Conservation (phyloP, 2,888 invertebrate genomes). For the Andrena minutula region DNA sequence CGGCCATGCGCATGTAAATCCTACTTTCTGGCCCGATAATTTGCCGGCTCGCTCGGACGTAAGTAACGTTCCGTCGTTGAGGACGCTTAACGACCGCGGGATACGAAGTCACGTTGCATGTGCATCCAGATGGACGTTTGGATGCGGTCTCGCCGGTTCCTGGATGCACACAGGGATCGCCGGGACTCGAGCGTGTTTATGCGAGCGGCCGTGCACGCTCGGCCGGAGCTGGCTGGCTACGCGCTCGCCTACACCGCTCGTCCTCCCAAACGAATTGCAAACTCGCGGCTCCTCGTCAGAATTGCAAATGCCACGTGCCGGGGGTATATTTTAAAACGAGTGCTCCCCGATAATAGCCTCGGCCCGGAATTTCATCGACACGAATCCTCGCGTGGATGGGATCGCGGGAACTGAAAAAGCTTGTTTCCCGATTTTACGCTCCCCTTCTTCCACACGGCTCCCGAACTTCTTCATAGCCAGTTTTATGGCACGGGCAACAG, state of each 20-base stretch:
- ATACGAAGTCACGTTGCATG: conserved; percentile 51
- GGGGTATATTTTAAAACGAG: conserved; percentile 79
- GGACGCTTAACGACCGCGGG: conserved; percentile 52
- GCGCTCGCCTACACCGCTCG: conserved; percentile 45
- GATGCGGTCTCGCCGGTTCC: conserved; percentile 35
- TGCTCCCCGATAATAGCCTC: conserved; percentile 79
- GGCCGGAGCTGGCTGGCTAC: conserved; percentile 49
- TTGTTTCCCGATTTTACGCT: conserved; percentile 57
- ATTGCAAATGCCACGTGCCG: conserved; percentile 78
- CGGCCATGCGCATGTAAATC: conserved; percentile 5
- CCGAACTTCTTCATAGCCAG: background rate
- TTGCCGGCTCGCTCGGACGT: conserved; percentile 57
- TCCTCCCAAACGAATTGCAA: conserved; percentile 72
- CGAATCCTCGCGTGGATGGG: conserved; percentile 52
- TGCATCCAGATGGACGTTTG: conserved; percentile 19
- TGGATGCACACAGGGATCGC: conserved; percentile 26
- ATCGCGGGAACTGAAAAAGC: conserved; percentile 42
- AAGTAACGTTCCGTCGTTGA: conserved; percentile 48
- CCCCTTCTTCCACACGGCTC: conserved; percentile 38
- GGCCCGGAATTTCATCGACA: conserved; percentile 68
- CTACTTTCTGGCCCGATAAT: conserved; percentile 28
- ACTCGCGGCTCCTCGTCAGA: conserved; percentile 76
- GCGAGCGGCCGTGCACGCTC: conserved; percentile 62
- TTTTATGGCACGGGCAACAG: background rate
- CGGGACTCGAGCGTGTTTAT: conserved; percentile 61